Conservation (phyloP, 2,797 vertebrate species). For the Lepus oiostolus region DNA sequence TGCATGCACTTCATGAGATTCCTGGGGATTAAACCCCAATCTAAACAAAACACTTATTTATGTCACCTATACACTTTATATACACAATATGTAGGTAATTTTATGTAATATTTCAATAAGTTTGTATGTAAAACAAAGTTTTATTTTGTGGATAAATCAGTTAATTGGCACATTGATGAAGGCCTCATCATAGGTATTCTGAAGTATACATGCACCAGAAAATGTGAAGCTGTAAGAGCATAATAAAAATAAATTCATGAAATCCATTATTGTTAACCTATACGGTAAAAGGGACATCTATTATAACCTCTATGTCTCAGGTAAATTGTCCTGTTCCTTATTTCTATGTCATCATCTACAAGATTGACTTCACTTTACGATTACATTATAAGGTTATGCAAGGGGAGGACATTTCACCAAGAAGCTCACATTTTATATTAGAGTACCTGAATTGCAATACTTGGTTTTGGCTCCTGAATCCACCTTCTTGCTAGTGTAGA, state of each 20-base stretch:
- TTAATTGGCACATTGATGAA: neutral
- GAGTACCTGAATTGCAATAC: no score
- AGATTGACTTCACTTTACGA: neutral
- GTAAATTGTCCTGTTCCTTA: neutral
- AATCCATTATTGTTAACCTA: neutral
- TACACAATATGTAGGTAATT: neutral
- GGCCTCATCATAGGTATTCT: no score
- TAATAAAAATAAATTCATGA: neutral
- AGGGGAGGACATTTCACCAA: no score
- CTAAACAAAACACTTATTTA: neutral
- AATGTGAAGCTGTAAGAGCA: neutral
- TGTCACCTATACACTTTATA: neutral
- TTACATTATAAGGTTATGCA: no score
- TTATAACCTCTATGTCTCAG: neutral
- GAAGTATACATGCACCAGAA: neutral
- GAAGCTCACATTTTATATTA: no score
- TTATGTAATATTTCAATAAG: neutral
- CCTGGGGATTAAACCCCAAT: neutral
- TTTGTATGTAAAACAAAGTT: neutral
- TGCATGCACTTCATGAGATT: neutral
- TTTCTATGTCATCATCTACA: neutral
- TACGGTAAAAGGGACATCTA: neutral
- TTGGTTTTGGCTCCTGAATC: no score
- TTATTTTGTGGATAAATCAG: neutral
- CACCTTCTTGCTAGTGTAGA: no score